Base-by-base conservation (phyloP, 2,888 invertebrate species). In the Archaeoteleia sp. region DNA sequence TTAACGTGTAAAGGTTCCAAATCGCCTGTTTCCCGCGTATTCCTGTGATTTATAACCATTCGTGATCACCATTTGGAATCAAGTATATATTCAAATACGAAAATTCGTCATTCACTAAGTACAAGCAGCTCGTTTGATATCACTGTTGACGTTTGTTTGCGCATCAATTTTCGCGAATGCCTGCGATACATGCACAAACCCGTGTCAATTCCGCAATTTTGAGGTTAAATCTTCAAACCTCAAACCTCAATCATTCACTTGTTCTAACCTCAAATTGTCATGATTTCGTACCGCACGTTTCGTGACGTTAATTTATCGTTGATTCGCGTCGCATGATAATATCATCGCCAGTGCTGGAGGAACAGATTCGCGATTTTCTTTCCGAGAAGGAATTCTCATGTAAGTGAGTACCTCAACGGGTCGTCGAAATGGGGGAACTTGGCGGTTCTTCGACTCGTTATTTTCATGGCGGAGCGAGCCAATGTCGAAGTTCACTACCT, bases 401-500 rank as follows among this genome's bases (percentile, higher is more conserved):
- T 39, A 51, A 53, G 34, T 20, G 29, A 43, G 7, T 14, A 2
- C 27, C 32, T 46, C 14, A 34, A 10, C 39, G 25, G 46, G 37
- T 61, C 51, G 45, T 51, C 39, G 32, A 40, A 49, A 49, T 49
- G 17, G 43, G 35, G 35, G 34, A 49, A 54, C 42, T 40, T 54
- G 39, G 13, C 61, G 37, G 54, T 45, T 57, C 58, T 49, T 51
- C 42, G 43, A 53, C 54, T 62, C 57, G 51, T 62, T 66, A 62
- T 68, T 67, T 67, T 55, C 30, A 58, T 37, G 54, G 48, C 30
- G 42, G 39, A 51, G 55, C 40, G 49, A 66, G 35, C 51, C 46
- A 58, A 57, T 57, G 60, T 66, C 57, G 53, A 58, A 62, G 62
- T 66, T 63, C 55, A 46, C 54, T 55, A 23, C 51, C 25, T 39